Conservation (phyloP, 2,113 vertebrate species). For the Thamnaconus septentrionalis region DNA sequence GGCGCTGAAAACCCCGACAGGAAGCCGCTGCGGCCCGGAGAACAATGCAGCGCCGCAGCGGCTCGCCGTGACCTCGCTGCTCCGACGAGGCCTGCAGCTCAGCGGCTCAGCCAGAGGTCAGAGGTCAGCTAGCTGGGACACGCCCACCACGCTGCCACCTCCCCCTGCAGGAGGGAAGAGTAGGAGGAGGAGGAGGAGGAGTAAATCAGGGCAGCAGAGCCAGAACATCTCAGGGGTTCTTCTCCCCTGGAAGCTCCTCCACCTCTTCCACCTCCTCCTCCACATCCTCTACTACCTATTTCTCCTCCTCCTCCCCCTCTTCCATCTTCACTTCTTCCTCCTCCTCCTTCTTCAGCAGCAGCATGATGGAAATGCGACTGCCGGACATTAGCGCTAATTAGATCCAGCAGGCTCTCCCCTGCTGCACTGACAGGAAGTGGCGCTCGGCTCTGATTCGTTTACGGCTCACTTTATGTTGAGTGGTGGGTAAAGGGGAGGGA, state of each 20-base stretch:
- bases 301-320: too few relatives aligned
- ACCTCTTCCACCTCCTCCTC: too few relatives aligned
- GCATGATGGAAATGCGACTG: constrained; percentile 10
- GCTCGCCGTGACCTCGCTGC: constrained; percentile 52
- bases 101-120: constrained; percentile 41
- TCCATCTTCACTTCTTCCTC: too few relatives aligned
- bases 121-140: constrained; percentile 54
- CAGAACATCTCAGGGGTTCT: too few relatives aligned
- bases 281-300: too few relatives aligned
- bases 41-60: constrained; percentile 7
- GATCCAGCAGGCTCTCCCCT: constrained; percentile 28
- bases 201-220: background rate
- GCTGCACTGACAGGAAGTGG: constrained; percentile 20
- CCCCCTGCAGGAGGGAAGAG: constrained; percentile 47
- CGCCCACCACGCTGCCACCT: constrained; percentile 53
- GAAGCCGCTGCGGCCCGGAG: too few relatives aligned
- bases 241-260: too few relatives aligned
- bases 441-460: constrained; percentile 24
- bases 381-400: constrained; percentile 32
- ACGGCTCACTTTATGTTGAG: constrained; percentile 8
- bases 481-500: background rate
- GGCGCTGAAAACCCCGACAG: too few relatives aligned
- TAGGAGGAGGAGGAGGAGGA: constrained; percentile 30
- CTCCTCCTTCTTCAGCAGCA: background rate
- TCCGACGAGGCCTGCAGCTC: constrained; percentile 61